Evolutionary conservation across 2,113 vertebrate genomes (phyloP), one percentile per base, ranked within the genome.

Genomic region (Pluvialis apricaria): DNA sequence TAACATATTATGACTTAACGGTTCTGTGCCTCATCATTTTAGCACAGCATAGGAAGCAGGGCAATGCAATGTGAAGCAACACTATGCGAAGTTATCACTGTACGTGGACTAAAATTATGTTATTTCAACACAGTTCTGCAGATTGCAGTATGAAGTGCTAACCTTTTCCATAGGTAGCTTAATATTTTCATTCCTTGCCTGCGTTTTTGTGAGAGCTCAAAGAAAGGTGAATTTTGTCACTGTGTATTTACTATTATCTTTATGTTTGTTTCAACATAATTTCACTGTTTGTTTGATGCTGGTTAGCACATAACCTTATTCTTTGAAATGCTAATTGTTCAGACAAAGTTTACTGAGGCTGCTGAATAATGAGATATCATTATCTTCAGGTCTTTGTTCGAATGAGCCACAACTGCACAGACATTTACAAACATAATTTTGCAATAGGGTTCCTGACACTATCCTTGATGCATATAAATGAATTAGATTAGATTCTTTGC

Each of bases 271-370:
- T 94, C 73, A 88, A 36, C 15, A 32, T 28, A 85, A 88, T 73
- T n/a, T 16, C 49, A 54, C n/a, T 85, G 49, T 92, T 96, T 95
- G 36, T 79, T 89, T 91, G 32, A 76, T 77, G 44, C 17, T 82
- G 54, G 7, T 47, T 92, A 86, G 32, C 47, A 55, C n/a, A 76
- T 62, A 77, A 89, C 52, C 29, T 82, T 71, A 65, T 26, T 65
- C 44, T 95, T 92, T 94, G 36, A 95, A 91, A 95, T 82, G 40
- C 3, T 89, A 84, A 71, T 71, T 90, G 57, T 87, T 82, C 66
- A 76, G 49, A 58, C 40, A 62, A 91, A 85, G 28, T 80, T 89
- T 82, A 73, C 54, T 65, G 45, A 76, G 42, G 25, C 62, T 85
- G 45, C 54, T 90, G 78, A 79, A 90, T 85, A 87, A 69, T 29